These are phyloP conservation scores for Lacerta viridis DNA, from an alignment of 2,797 vertebrate genomes.

Conservation along the genomic window DNA sequence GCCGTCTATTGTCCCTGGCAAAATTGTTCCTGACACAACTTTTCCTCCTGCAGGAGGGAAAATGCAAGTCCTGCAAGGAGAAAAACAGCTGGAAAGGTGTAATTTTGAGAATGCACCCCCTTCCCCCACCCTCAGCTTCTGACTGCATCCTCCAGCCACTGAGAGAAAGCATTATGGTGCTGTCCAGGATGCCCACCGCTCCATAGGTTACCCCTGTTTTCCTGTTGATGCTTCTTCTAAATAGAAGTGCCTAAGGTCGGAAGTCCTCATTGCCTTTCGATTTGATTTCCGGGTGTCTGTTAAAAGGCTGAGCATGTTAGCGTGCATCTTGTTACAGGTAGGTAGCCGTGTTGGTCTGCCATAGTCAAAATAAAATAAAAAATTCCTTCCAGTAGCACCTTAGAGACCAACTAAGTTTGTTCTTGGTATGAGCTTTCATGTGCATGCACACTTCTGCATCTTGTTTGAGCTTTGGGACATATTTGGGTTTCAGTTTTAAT, in stretches of 20 bases:
- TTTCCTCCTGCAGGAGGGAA: background rate
- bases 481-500: background rate
- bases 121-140: background rate
- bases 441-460: background rate
- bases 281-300: background rate
- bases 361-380: too few relatives aligned
- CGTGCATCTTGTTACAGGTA: background rate
- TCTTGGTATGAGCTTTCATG: too few relatives aligned
- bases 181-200: background rate
- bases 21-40: background rate
- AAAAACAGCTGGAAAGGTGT: background rate
- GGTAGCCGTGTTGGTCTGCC: too few relatives aligned
- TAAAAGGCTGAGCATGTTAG: background rate
- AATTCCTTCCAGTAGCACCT: too few relatives aligned
- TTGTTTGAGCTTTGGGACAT: background rate
- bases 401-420: too few relatives aligned
- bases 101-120: background rate
- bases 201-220: background rate
- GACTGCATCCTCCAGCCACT: background rate
- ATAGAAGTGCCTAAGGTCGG: background rate
- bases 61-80: background rate
- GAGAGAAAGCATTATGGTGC: background rate
- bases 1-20: background rate
- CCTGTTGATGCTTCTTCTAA: background rate
- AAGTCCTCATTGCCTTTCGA: background rate